Conservation (phyloP, 30 jellyfish, hydroid and myxozoan genomes). For the Cassiopea andromeda region DNA sequence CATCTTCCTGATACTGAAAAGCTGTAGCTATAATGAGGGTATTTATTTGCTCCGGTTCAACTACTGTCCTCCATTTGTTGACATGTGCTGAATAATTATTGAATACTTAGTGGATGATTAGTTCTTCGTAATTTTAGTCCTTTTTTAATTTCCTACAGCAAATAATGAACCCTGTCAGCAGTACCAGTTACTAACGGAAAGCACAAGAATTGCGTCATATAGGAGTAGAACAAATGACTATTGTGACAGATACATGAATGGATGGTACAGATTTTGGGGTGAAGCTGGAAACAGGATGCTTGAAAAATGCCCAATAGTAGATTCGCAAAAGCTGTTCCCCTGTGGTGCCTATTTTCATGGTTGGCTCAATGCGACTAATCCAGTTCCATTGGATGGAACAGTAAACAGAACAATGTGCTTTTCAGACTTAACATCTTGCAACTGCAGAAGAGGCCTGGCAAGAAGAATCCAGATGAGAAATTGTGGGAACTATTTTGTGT, state of each 20-base stretch:
- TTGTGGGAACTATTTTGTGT: constrained; percentile 11
- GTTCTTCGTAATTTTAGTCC: too few relatives aligned
- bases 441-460: not conserved
- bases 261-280: constrained; percentile 28
- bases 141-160: not conserved
- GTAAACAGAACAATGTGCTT: constrained; percentile 17
- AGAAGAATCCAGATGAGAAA: constrained; percentile 13
- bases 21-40: too few relatives aligned
- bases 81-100: too few relatives aligned
- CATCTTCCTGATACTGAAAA: too few relatives aligned
- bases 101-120: too few relatives aligned
- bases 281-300: constrained; percentile 20
- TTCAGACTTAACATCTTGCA: not conserved
- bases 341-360: constrained; percentile 15
- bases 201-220: not conserved
- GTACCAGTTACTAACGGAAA: constrained; percentile 13
- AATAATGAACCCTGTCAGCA: constrained; percentile 3
- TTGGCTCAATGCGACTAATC: constrained; percentile 6
- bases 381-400: constrained; percentile 9
- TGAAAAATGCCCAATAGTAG: constrained; percentile 1
- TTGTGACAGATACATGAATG: not conserved
- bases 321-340: not conserved
- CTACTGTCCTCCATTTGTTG: too few relatives aligned
- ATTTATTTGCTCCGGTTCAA: too few relatives aligned
- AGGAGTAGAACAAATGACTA: not conserved